A percentile compares a stretch with the other conserved stretches of the same genome.
phyloP scores from a whole-genome alignment of 92 coral and sea anemone genomes.

The Siderastrea siderea region DNA sequence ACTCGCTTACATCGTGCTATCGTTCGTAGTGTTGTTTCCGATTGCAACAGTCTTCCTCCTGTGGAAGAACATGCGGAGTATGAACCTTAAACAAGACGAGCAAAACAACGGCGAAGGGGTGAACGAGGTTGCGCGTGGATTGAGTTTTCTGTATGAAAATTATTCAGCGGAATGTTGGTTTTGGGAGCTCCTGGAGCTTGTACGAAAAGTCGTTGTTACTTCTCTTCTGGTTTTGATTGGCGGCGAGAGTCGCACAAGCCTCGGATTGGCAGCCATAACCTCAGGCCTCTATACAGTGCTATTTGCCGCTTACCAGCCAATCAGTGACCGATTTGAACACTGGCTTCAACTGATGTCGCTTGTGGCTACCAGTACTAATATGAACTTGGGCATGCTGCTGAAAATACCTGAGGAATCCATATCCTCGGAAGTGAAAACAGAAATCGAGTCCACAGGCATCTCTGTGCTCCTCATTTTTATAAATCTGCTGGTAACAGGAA shows the following conservation, averaged over 20 bases:
- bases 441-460: no score
- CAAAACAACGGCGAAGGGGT: no score
- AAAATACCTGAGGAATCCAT: not conserved
- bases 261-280: slow-evolving; percentile 33
- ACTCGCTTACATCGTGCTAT: no score
- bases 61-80: no score
- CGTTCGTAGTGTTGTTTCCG: no score
- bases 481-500: no score
- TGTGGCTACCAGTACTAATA: slow-evolving; percentile 38
- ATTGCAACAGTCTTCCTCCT: no score
- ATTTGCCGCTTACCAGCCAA: slow-evolving; percentile 44
- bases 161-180: slow-evolving; percentile 48
- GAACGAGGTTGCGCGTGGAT: not conserved
- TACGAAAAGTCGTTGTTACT: slow-evolving; percentile 44
- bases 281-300: slow-evolving; percentile 51
- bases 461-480: no score
- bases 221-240: slow-evolving; percentile 23
- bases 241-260: slow-evolving; percentile 36
- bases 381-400: slow-evolving; percentile 35
- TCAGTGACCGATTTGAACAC: slow-evolving; percentile 53
- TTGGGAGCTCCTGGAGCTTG: slow-evolving; percentile 57
- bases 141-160: slow-evolving; percentile 55
- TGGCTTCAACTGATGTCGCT: slow-evolving; percentile 54
- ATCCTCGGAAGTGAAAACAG: no score
- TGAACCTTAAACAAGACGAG: no score